Conservation (phyloP, 1,140 invertebrate species). For the Cataglyphis hispanica region DNA sequence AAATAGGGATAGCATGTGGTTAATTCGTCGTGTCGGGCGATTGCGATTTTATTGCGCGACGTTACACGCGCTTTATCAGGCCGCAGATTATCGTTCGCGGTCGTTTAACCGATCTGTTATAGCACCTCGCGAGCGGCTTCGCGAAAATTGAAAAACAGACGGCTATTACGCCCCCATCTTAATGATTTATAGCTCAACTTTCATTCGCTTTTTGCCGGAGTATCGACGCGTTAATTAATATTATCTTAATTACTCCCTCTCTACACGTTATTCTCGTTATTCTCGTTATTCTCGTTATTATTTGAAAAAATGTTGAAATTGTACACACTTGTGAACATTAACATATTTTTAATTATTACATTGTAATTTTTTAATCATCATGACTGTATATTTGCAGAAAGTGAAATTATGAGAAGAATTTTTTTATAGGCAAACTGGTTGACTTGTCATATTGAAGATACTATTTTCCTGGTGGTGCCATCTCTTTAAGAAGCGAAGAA, state of each 20-base stretch:
- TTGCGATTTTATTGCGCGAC: constrained; percentile 76
- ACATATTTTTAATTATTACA: constrained; percentile 9
- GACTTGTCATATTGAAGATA: neutral
- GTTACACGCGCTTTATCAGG: constrained; percentile 69
- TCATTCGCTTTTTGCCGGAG: constrained; percentile 2
- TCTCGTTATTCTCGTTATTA: neutral
- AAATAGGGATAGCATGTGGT: constrained; percentile 79
- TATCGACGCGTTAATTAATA: constrained; percentile 40
- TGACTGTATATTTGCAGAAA: neutral
- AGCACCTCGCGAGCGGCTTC: constrained; percentile 41
- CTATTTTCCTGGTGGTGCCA: constrained; percentile 75
- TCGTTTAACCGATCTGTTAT: constrained; percentile 59
- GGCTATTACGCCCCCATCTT: neutral
- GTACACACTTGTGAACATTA: neutral
- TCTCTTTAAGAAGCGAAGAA: constrained; percentile 70
- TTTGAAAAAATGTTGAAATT: neutral
- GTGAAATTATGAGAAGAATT: neutral
- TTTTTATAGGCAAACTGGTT: neutral
- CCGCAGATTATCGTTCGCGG: constrained; percentile 50
- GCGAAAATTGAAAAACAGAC: constrained; percentile 56
- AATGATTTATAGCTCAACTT: constrained; percentile 38
- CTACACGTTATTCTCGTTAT: neutral
- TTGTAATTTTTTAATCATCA: neutral
- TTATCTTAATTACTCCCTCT: constrained; percentile 14
- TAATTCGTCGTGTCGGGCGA: constrained; percentile 76